Percentiles rank a stretch among this genome's conserved stretches.
These are phyloP conservation scores for Myotis myotis DNA, from an alignment of 2,797 vertebrate genomes.

Conservation along the genomic window DNA sequence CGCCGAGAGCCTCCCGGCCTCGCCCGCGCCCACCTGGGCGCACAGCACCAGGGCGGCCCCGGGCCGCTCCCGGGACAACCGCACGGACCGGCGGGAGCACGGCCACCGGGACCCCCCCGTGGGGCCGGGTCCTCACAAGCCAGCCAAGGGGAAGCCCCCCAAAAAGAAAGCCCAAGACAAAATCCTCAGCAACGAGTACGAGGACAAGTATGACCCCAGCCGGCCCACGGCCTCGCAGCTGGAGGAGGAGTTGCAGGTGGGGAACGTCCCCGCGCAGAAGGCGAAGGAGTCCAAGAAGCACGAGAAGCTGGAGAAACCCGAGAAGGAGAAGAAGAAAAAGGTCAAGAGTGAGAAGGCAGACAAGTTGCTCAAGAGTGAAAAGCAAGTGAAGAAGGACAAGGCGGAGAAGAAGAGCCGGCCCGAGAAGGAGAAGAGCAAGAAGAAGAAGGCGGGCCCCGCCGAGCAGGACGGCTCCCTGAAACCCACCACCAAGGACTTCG, in stretches of 20 bases:
- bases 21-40: constrained; percentile 80
- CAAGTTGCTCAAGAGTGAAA: constrained; percentile 90
- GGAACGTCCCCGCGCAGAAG: constrained; percentile 85
- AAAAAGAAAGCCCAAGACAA: constrained; percentile 89
- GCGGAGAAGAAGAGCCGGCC: constrained; percentile 88
- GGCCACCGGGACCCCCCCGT: constrained; percentile 83
- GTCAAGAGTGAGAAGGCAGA: constrained; percentile 84
- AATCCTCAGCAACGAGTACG: constrained; percentile 91
- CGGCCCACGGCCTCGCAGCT: constrained; percentile 84
- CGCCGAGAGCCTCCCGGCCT: constrained; percentile 74
- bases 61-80: constrained; percentile 89
- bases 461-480: constrained; percentile 90
- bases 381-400: constrained; percentile 88
- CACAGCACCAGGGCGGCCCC: constrained; percentile 78
- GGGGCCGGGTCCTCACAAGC: constrained; percentile 86
- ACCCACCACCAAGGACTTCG: constrained; percentile 85
- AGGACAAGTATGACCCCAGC: constrained; percentile 88
- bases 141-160: constrained; percentile 85
- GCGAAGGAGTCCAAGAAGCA: constrained; percentile 88
- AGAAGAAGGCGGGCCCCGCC: constrained; percentile 87
- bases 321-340: constrained; percentile 93
- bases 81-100: constrained; percentile 88
- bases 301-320: constrained; percentile 85
- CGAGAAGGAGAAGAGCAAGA: constrained; percentile 90
- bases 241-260: constrained; percentile 84